phyloP scores from a whole-genome alignment of 2,113 vertebrate species.

The Xenopus laevis region DNA sequence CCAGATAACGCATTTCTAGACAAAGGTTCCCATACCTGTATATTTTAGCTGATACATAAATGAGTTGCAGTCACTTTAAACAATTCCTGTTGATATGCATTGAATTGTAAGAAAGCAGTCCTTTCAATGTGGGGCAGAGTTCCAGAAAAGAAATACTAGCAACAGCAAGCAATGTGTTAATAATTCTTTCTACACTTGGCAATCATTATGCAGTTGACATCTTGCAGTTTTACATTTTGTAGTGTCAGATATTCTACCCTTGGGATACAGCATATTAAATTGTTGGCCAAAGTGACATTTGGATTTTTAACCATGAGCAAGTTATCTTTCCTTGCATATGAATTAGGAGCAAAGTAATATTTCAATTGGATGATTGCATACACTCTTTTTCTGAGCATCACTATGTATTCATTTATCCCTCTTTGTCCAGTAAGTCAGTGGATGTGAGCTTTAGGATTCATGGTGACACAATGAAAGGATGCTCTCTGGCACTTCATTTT shows the following conservation, averaged over 20 bases:
- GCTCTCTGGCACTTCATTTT: slow-evolving; percentile 11
- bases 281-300: slow-evolving; percentile 30
- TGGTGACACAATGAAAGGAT: too few species aligned
- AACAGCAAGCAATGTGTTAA: slow-evolving; percentile 13
- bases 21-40: too few species aligned
- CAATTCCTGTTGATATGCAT: too few species aligned
- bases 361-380: slow-evolving; percentile 25
- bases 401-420: background rate
- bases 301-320: slow-evolving; percentile 38
- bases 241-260: slow-evolving; percentile 42
- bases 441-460: background rate
- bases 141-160: background rate
- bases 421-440: slow-evolving; percentile 9
- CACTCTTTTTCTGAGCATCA: background rate
- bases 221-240: slow-evolving; percentile 45
- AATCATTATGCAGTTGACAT: slow-evolving; percentile 41
- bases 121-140: too few species aligned
- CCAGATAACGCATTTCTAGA: too few species aligned
- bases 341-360: slow-evolving; percentile 40
- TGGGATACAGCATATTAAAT: slow-evolving; percentile 51
- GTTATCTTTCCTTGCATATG: slow-evolving; percentile 48
- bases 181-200: background rate
- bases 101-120: too few species aligned
- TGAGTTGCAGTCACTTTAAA: too few species aligned
- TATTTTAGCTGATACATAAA: too few species aligned